Evolutionary conservation across 2,113 vertebrate species (phyloP), one percentile per base, ranked within the genome.

Genomic region (Hippopotamus amphibius): DNA sequence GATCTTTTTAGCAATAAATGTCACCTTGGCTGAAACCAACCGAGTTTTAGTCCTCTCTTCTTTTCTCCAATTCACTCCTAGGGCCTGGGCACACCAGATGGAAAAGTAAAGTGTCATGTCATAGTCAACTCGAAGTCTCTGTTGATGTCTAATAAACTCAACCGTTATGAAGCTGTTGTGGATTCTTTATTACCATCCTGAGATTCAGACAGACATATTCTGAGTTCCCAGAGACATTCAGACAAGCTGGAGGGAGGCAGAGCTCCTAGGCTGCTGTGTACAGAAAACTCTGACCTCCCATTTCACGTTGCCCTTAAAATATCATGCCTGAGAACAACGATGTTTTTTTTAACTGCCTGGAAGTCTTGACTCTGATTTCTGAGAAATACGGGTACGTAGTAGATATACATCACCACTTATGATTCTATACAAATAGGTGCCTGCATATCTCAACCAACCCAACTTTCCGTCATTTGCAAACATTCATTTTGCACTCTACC

Each of bases 71-170:
- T 41, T 80, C 7, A 71, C 0, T 5, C 21, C 12, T 87, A 59
- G 3, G 13, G 48, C 28, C 5, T 55, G 50, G 48, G 15, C 11
- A 77, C 22, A 43, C 6, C 59, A 93, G 66, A 84, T 92, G 37
- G 33, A n/a, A 82, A 50, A 26, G 19, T 66, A 68, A 37, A 26
- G 7, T 28, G 41, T 53, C 74, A n/a, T 43, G 5, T 57, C 10
- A 12, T 14, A 57, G 19, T 22, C 22, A 66, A 61, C 59, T 86
- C 53, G 77, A 90, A 88, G 55, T n/a, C 46, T 71, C 59, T 94
- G 33, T 79, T 89, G 43, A 77, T 88, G 22, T 72, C 65, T 83
- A 72, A 79, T 97, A 71, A 84, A 83, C 28, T 72, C 59, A 81
- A 16, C 46, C 48, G 61, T 95, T 82, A 14, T 43, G n/a, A 96